Conservation (phyloP, 2,113 vertebrate species). For the Pao palembangensis region DNA sequence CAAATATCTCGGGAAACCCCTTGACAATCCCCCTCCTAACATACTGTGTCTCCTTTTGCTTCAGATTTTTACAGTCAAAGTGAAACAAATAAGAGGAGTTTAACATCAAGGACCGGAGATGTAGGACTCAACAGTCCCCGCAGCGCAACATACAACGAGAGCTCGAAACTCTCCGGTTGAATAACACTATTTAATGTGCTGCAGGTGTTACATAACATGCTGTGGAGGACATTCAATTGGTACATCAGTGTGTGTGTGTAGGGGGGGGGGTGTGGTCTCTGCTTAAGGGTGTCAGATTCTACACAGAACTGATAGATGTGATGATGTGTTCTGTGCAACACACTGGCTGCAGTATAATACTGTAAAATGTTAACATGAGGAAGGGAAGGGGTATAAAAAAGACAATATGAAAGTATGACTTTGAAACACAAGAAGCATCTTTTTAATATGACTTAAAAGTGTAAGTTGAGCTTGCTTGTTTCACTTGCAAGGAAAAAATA, state of each 20-base stretch:
- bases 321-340: slow-evolving; percentile 43
- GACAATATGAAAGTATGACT: no score
- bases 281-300: slow-evolving; percentile 61
- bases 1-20: slow-evolving; percentile 38
- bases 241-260: slow-evolving; percentile 31
- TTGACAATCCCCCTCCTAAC: slow-evolving; percentile 1
- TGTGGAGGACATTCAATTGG: slow-evolving; percentile 35
- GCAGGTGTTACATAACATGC: slow-evolving; percentile 49
- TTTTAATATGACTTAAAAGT: no score
- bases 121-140: slow-evolving; percentile 42
- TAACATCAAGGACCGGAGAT: slow-evolving; percentile 43
- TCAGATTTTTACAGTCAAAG: slow-evolving; percentile 11
- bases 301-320: slow-evolving; percentile 49
- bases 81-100: slow-evolving; percentile 19
- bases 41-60: slow-evolving; percentile 1
- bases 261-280: slow-evolving; percentile 24
- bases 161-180: slow-evolving; percentile 23
- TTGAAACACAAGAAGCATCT: no score
- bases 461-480: no score
- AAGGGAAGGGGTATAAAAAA: neutral
- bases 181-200: slow-evolving; percentile 22
- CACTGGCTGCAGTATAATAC: slow-evolving; percentile 6
- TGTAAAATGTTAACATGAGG: slow-evolving; percentile 25
- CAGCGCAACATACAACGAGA: slow-evolving; percentile 34
- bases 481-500: no score